Percentiles rank a stretch among this genome's conserved stretches.
Conservation (phyloP, 1,140 invertebrate genomes). For the Batillaria attramentaria region DNA sequence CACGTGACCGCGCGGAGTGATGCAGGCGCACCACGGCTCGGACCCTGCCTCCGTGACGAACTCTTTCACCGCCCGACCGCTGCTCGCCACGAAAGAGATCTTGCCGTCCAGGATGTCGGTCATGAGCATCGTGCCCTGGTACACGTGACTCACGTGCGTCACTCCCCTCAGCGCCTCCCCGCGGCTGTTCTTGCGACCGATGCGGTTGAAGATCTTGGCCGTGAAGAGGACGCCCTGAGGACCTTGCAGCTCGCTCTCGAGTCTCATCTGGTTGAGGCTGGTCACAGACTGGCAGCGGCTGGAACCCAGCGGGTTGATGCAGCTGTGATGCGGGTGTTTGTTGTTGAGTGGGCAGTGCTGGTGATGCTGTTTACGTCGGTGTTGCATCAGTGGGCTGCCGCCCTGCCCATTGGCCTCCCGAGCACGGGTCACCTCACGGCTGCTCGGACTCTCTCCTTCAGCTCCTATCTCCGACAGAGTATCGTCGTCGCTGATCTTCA, state of each 20-base stretch:
- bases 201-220: slow-evolving; percentile 13
- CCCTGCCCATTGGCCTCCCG: no score
- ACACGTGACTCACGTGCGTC: slow-evolving; percentile 32
- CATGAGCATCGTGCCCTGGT: slow-evolving; percentile 11
- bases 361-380: no score
- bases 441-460: no score
- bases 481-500: no score
- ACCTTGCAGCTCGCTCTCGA: not conserved
- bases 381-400: no score
- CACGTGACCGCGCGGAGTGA: slow-evolving; percentile 35
- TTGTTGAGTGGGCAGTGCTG: no score
- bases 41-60: slow-evolving; percentile 23
- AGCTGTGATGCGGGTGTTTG: not conserved
- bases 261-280: not conserved
- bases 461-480: no score
- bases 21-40: slow-evolving; percentile 39
- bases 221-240: not conserved
- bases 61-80: not conserved
- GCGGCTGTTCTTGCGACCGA: not conserved
- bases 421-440: no score
- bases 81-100: slow-evolving; percentile 2
- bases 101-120: slow-evolving; percentile 21
- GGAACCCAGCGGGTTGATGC: not conserved
- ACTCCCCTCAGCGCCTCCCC: slow-evolving; percentile 4
- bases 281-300: not conserved